Evolutionary conservation across 2,113 vertebrate species (phyloP), one percentile per base, ranked within the genome.

Genomic region (Pedetes capensis): DNA sequence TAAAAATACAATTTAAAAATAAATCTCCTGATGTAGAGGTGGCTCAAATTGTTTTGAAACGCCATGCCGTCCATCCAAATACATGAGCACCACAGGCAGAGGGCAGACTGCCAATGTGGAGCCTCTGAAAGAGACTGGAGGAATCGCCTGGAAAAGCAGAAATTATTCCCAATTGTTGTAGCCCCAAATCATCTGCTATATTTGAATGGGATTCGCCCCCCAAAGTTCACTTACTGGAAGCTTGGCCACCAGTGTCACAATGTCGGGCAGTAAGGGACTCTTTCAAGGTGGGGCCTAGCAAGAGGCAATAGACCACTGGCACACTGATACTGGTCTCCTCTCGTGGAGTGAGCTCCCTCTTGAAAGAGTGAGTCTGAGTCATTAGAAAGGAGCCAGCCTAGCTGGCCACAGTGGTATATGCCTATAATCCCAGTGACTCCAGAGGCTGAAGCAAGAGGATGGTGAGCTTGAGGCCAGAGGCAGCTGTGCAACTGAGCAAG

Each of bases 101-200:
- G 5, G 6, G 47, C 78, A 66, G 32, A 49, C 44, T 1, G 6
- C 37, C 64, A 5, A 0, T 2, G 2, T 5, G 25, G 37, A 42
- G 18, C 49, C 53, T 59, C 69, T 29, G 7, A 55, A 42, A 44
- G 1, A 25, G 37, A 59, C 53, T 16, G 4, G 3, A 42, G 64
- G 34, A 18, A 78, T 27, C 34, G 47, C 13, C 69, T 34, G 37
- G 20, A 47, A 80, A 53, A 47, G 13, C 10, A 22, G 49, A 55
- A 59, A 23, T 22, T 22, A 57, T 82, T 71, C 34, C 34, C 27
- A 66, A 34, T 42, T 82, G 59, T 29, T 87, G 42, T 75, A 88
- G n/a, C 53, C 61, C 18, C 2, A 23, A 76, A 23, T 20, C 71
- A 47, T 74, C 51, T 59, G 29, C 68, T 59, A 22, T 59, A 20